Conservation (phyloP, 2,113 vertebrate genomes). For the Crotophaga sulcirostris region DNA sequence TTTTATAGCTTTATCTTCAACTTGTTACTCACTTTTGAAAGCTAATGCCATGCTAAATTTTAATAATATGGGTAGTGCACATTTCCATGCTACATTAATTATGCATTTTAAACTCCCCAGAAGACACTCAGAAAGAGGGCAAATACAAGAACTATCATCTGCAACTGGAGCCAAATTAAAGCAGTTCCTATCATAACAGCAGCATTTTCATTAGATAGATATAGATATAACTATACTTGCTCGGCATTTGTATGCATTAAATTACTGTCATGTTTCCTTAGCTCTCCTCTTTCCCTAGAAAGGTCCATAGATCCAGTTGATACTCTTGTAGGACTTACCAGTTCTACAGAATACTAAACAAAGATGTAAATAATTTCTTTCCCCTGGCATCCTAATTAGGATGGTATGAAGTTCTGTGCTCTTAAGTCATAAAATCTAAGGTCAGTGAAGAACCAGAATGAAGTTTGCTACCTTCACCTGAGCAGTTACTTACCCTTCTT, state of each 20-base stretch:
- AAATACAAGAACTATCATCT: slow-evolving; percentile 26
- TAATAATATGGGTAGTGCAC: slow-evolving; percentile 44
- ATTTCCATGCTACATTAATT: slow-evolving; percentile 67
- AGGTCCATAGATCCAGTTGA: slow-evolving; percentile 7
- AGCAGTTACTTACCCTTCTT: not conserved
- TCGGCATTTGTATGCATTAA: slow-evolving; percentile 54
- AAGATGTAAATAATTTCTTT: slow-evolving; percentile 4
- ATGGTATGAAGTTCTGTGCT: not conserved
- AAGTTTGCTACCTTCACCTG: not conserved
- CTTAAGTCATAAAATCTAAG: not conserved
- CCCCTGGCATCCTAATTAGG: slow-evolving; percentile 7
- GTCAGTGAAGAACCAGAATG: not conserved
- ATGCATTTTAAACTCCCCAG: slow-evolving; percentile 58
- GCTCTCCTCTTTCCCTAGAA: slow-evolving; percentile 26
- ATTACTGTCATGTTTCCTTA: slow-evolving; percentile 48
- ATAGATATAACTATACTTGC: slow-evolving; percentile 50
- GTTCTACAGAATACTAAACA: slow-evolving; percentile 51
- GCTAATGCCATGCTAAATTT: slow-evolving; percentile 66
- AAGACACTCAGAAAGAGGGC: slow-evolving; percentile 13
- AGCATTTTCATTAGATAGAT: slow-evolving; percentile 62
- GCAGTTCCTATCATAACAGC: slow-evolving; percentile 32
- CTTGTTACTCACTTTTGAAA: slow-evolving; percentile 60
- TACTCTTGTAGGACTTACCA: not conserved
- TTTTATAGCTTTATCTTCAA: slow-evolving; percentile 50
- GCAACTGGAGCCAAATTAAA: slow-evolving; percentile 50